Conservation (phyloP, 2,797 vertebrate genomes). For the Serranus cabrilla region DNA sequence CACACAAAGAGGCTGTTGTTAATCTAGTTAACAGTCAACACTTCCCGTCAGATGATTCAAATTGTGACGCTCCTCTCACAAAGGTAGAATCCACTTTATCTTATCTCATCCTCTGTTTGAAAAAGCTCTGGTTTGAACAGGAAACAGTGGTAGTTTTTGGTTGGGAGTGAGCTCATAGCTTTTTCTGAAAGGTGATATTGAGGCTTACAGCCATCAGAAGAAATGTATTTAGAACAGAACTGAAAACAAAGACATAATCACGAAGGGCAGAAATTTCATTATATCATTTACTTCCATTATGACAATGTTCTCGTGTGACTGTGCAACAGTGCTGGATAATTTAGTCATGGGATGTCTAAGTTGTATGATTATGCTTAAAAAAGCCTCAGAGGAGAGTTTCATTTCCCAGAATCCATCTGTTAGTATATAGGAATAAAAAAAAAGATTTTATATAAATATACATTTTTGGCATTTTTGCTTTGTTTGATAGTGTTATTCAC, state of each 20-base stretch:
- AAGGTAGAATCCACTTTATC: background rate
- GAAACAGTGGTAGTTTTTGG: background rate
- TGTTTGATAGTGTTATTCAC: too few species aligned
- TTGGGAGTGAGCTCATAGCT: background rate
- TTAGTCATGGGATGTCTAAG: background rate
- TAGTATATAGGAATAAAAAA: too few species aligned
- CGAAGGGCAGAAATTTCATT: background rate
- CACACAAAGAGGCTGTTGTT: slow-evolving; percentile 34
- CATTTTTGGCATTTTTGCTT: too few species aligned
- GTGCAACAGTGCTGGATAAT: background rate
- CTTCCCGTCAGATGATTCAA: slow-evolving; percentile 47
- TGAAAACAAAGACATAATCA: background rate
- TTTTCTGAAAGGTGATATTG: background rate
- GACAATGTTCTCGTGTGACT: background rate
- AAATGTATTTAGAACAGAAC: background rate
- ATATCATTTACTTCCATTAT: background rate
- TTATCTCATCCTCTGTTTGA: background rate
- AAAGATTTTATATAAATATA: too few species aligned
- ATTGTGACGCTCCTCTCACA: slow-evolving; percentile 1
- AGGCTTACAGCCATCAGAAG: background rate
- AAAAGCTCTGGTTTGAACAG: slow-evolving; percentile 4
- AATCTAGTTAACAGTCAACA: background rate
- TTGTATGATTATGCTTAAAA: background rate
- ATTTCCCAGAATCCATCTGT: background rate
- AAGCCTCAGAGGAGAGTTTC: background rate